Conservation (phyloP, 35 echinoderm and acorn worm genomes). For the Nesometra sesokonis region DNA sequence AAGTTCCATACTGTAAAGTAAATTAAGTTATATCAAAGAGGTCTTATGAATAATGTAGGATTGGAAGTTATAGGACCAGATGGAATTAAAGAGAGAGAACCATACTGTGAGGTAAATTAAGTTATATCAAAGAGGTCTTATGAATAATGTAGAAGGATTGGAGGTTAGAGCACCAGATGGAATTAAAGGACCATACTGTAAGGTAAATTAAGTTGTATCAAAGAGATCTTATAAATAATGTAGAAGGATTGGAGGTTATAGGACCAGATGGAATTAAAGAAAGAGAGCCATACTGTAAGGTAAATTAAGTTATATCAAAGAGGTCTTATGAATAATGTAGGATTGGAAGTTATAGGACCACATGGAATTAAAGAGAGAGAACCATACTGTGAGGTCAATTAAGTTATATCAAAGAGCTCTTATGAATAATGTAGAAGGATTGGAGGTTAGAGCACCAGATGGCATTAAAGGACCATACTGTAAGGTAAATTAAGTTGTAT, state of each 20-base stretch:
- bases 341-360: constrained; percentile 52
- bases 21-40: constrained; percentile 62
- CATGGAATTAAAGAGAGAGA: constrained; percentile 80
- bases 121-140: no score
- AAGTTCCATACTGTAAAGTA: no score
- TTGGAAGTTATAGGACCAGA: constrained; percentile 61
- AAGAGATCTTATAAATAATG: constrained; percentile 76
- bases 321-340: constrained; percentile 82
- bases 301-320: constrained; percentile 77
- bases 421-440: constrained; percentile 62
- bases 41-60: constrained; percentile 71
- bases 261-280: constrained; percentile 72
- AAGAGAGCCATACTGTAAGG: constrained; percentile 83
- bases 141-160: no score
- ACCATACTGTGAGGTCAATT: constrained; percentile 72
- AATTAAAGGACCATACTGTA: no score
- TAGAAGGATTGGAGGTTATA: constrained; percentile 48
- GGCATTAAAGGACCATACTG: constrained; percentile 80
- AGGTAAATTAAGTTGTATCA: constrained; percentile 58
- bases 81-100: constrained; percentile 75
- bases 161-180: no score
- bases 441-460: constrained; percentile 57
- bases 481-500: no score
- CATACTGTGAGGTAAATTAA: constrained; percentile 85
- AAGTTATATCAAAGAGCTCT: constrained; percentile 65